phyloP scores from a whole-genome alignment of 2,113 vertebrate species.

The Ceyx melanurus region DNA sequence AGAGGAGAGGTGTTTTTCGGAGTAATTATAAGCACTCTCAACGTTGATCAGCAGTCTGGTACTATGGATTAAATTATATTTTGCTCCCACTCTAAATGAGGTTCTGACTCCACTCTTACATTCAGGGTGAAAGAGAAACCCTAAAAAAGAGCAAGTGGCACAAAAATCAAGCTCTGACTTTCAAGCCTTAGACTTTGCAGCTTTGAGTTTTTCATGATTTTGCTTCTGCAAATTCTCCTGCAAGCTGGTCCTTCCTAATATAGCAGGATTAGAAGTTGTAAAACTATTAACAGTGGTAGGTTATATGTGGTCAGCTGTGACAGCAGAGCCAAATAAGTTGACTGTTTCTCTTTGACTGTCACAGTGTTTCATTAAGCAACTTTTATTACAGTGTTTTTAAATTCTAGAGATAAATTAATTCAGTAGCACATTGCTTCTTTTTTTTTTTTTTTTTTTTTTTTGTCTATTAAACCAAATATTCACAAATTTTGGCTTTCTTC shows the following conservation, averaged over 20 bases:
- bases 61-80: neutral
- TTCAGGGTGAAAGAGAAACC: neutral
- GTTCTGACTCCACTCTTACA: neutral
- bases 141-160: neutral
- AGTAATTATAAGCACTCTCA: neutral
- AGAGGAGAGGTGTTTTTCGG: neutral
- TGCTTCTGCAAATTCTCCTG: neutral
- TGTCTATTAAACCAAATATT: neutral
- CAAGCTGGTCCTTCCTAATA: neutral
- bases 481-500: neutral
- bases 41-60: neutral
- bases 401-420: neutral
- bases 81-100: neutral
- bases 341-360: neutral
- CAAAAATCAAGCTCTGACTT: neutral
- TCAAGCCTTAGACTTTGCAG: neutral
- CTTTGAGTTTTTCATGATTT: neutral
- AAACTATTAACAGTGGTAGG: neutral
- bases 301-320: constrained; percentile 6
- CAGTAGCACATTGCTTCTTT: neutral
- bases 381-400: neutral
- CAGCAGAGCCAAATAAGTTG: neutral
- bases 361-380: neutral
- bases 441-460: neutral
- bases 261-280: neutral